These are phyloP conservation scores for Ctenochaetus hawaiiensis DNA, from an alignment of 2,797 vertebrate genomes.

Conservation along the genomic window DNA sequence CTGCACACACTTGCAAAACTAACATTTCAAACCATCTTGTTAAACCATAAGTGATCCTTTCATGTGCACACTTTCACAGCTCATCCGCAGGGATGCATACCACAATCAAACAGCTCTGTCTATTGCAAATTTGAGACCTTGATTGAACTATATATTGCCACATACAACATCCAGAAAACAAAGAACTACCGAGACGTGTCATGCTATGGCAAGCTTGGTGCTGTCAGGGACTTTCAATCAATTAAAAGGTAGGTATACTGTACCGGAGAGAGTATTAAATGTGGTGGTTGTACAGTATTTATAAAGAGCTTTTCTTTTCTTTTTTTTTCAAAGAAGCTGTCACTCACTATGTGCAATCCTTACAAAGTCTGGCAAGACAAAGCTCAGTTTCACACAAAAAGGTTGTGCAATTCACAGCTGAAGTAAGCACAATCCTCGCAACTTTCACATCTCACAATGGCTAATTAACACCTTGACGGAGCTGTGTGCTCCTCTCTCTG, in stretches of 20 bases:
- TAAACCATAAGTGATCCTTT: slow-evolving; percentile 32
- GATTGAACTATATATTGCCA: not conserved
- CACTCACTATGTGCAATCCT: slow-evolving; percentile 46
- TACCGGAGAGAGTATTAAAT: slow-evolving; percentile 6
- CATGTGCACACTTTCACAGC: slow-evolving; percentile 12
- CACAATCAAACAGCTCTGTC: not conserved
- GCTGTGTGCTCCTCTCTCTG: slow-evolving; percentile 44
- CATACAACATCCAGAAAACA: not conserved
- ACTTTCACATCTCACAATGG: slow-evolving; percentile 62
- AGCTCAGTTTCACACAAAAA: slow-evolving; percentile 54
- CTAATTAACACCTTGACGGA: slow-evolving; percentile 77
- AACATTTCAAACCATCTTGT: slow-evolving; percentile 56
- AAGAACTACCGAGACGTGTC: not conserved
- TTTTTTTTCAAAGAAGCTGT: slow-evolving; percentile 44
- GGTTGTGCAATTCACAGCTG: slow-evolving; percentile 55
- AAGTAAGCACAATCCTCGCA: slow-evolving; percentile 55
- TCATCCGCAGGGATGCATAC: not conserved
- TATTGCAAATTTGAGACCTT: slow-evolving; percentile 19
- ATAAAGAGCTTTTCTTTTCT: not conserved
- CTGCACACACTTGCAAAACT: slow-evolving; percentile 54
- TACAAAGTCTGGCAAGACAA: slow-evolving; percentile 47
- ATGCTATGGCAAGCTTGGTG: not conserved
- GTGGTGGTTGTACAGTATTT: slow-evolving; percentile 28
- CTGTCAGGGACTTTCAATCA: slow-evolving; percentile 35
- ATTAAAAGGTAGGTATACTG: slow-evolving; percentile 22